Base-by-base conservation (phyloP, 2,888 invertebrate genomes). In the Xestia rhomboidea region DNA sequence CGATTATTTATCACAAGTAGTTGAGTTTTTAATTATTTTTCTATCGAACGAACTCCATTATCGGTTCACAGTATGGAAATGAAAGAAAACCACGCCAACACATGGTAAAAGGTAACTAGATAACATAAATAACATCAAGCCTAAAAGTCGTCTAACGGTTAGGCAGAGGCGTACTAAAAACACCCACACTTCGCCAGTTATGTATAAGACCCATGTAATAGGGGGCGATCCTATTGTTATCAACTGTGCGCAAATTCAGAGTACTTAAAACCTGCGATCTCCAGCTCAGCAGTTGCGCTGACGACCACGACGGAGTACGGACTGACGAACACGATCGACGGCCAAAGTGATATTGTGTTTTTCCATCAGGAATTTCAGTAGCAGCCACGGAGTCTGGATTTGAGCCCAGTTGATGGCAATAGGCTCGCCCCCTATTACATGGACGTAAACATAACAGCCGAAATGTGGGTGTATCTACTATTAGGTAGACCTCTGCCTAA, bases 1-100 rank as follows among this genome's bases (percentile, higher is more conserved):
- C 18, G 24, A 57, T 49, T 18, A 66, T 60, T 75, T 34, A n/a
- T n/a, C 57, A 51, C 54, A 27, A 51, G 46, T 44, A 34, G n/a
- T 77, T 62, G 38, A 44, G 54, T 30, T 79, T 71, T 54, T 63
- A 77, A 79, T 79, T 41, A 77, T 44, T 46, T n/a, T 68, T 68
- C 38, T 68, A 46, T 38, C 13, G 41, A 66, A 62, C 30, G 41
- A 24, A 38, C 51, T 67, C 51, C 15, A 44, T 76, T 79, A 76
- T 79, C 76, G 30, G 38, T 46, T 38, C 38, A 21, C 38, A 51
- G 71, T 76, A 41, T 68, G 24, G 24, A 21, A 67, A 70, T n/a
- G 49, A n/a, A 60, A 30, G 46, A 8, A 38, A 49, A 21, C 38
- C 54, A 8, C 21, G 21, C 46, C 18, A 49, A 54, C 49, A 49